phyloP scores from a whole-genome alignment of 2,113 vertebrate species.

The Entelurus aequoreus region DNA sequence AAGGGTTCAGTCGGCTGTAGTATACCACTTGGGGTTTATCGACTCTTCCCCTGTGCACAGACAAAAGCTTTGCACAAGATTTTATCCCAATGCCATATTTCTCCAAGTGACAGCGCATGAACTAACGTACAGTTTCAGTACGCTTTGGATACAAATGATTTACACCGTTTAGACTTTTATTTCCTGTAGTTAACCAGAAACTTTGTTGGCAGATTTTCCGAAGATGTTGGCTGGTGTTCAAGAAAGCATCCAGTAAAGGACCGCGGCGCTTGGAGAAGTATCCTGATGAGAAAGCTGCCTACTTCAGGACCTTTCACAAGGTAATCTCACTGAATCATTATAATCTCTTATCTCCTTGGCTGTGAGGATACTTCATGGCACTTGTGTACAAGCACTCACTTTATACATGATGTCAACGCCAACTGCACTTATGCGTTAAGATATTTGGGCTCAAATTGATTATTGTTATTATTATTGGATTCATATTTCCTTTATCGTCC shows the following conservation, averaged over 20 bases:
- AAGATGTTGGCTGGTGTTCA: constrained; percentile 97
- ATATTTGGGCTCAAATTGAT: no score
- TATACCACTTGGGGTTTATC: background rate
- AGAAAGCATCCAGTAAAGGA: constrained; percentile 98
- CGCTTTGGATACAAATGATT: no score
- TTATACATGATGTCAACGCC: no score
- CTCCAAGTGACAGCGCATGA: background rate
- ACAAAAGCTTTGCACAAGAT: background rate
- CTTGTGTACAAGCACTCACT: no score
- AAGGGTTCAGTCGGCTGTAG: background rate
- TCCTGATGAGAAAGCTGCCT: constrained; percentile 97
- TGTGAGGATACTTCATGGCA: no score
- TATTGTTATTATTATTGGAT: no score
- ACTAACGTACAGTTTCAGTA: no score
- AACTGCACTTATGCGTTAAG: no score
- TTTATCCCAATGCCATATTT: background rate
- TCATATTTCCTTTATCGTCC: no score
- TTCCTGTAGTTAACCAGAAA: background rate
- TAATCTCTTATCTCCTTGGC: no score
- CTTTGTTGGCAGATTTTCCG: constrained; percentile 88
- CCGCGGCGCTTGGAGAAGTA: constrained; percentile 95
- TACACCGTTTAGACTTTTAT: background rate
- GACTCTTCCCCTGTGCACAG: background rate
- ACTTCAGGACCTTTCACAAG: constrained; percentile 98
- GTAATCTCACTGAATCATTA: constrained; percentile 53